Evolutionary conservation across 2,797 vertebrate species (phyloP), one percentile per base, ranked within the genome.

Genomic region (Poecile montanus): DNA sequence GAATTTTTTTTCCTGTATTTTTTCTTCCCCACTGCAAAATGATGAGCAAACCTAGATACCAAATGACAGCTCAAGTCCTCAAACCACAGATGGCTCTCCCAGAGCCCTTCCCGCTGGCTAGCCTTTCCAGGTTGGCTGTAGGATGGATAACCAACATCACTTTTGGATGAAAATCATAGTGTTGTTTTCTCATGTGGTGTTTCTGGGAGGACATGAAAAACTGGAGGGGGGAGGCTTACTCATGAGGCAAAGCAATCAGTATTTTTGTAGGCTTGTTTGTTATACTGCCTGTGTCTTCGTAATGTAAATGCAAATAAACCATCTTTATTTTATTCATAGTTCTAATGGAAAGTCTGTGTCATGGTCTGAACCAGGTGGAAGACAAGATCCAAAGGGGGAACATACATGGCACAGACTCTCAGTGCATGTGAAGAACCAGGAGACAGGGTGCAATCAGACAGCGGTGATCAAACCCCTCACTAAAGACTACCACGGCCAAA

Each of bases 331-430:
- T 98, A 97, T 99, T 99, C 98, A 98, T 99, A 99, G 99, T 99
- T 99, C 99, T 99, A 99, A 99, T 98, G 99, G 99, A 98, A 99
- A 99, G 99, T 99, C 99, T 99, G 99, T 99, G 99, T 99, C 99
- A 99, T 99, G 99, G 99, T 99, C 99, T 99, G 99, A 99, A 99
- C 98, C 99, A 99, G 99, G 99, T 99, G 98, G 99, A 98, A 99
- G 98, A 98, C 98, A 99, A 98, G 98, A 98, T 98, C 98, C 98
- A 98, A 99, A 98, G 97, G 99, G 98, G 92, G 99, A 99, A 98
- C 99, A 99, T 97, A 98, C 98, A 97, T 99, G 99, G 99, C 99
- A 99, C 98, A 99, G 99, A 98, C 99, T 99, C 97, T 99, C 99
- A 98, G 99, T 99, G 98, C 99, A 99, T 98, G 99, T 99, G 98